A percentile compares a stretch with the other conserved stretches of the same genome.
Evolutionary conservation across 1,140 invertebrate genomes (phyloP).

Genomic region (Melipona quadrifasciata): DNA sequence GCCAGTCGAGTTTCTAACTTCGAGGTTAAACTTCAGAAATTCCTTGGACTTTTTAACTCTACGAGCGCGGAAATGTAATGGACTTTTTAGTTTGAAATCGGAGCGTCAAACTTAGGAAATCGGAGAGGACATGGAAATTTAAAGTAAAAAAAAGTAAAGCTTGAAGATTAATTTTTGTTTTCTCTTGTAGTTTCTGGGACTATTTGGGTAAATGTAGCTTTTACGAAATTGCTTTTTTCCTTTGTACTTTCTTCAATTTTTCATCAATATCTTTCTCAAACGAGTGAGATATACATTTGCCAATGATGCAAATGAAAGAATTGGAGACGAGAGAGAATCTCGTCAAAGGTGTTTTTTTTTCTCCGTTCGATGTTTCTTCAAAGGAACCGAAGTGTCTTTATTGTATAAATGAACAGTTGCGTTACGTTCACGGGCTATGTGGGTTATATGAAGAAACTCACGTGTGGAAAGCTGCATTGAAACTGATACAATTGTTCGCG

Average conservation of each 20-base stretch:
- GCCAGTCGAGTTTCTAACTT: neutral
- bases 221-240: neutral
- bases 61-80: neutral
- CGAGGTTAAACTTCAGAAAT: neutral
- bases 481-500: constrained; percentile 38
- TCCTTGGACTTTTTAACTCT: neutral
- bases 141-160: neutral
- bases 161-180: neutral
- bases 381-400: neutral
- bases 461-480: constrained; percentile 9
- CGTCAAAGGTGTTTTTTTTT: neutral
- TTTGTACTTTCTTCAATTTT: neutral
- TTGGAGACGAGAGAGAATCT: neutral
- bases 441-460: neutral
- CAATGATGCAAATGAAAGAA: neutral
- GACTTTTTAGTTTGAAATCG: neutral
- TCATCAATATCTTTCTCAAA: neutral
- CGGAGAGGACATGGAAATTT: neutral
- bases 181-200: no score
- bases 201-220: neutral
- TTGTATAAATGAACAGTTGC: constrained; percentile 10
- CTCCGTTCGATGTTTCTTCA: neutral
- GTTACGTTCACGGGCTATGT: neutral
- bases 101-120: neutral
- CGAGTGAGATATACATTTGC: neutral